These are phyloP conservation scores for Abscondita cerata DNA, from an alignment of 2,888 invertebrate species.

Conservation along the genomic window DNA sequence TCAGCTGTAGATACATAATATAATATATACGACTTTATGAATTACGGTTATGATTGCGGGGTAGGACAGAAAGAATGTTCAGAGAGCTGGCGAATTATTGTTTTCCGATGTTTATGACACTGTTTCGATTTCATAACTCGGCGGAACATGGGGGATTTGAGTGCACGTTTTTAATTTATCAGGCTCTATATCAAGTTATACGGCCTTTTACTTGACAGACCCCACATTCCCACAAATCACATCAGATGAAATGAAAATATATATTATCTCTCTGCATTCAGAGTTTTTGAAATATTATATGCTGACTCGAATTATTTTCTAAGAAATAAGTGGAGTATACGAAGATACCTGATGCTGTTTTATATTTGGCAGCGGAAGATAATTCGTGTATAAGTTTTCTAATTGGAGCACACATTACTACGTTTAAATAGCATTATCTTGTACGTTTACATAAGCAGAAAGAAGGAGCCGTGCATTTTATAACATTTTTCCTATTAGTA, in stretches of 20 bases:
- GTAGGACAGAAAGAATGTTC: slow-evolving; percentile 50
- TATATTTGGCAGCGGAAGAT: too few relatives aligned
- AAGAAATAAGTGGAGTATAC: slow-evolving; percentile 16
- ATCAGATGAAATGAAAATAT: slow-evolving; percentile 54
- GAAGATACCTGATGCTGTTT: neutral
- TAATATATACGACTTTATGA: slow-evolving; percentile 47
- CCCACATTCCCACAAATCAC: slow-evolving; percentile 57
- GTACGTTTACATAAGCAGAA: too few relatives aligned
- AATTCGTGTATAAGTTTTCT: too few relatives aligned
- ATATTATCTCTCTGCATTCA: slow-evolving; percentile 42
- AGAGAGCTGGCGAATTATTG: slow-evolving; percentile 57
- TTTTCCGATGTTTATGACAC: slow-evolving; percentile 62
- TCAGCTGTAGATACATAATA: slow-evolving; percentile 44
- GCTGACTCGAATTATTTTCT: slow-evolving; percentile 28
- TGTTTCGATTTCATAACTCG: slow-evolving; percentile 62
- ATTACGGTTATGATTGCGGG: slow-evolving; percentile 52
- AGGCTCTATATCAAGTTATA: slow-evolving; percentile 58
- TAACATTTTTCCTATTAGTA: too few relatives aligned
- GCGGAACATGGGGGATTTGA: slow-evolving; percentile 52
- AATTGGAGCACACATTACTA: too few relatives aligned
- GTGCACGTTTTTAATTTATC: slow-evolving; percentile 63
- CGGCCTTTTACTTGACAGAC: slow-evolving; percentile 54
- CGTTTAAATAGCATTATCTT: too few relatives aligned
- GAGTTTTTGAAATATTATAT: slow-evolving; percentile 32
- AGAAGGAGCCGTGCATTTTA: too few relatives aligned